Evolutionary conservation across 2,797 vertebrate species (phyloP).

Genomic region (Coreius guichenoti): DNA sequence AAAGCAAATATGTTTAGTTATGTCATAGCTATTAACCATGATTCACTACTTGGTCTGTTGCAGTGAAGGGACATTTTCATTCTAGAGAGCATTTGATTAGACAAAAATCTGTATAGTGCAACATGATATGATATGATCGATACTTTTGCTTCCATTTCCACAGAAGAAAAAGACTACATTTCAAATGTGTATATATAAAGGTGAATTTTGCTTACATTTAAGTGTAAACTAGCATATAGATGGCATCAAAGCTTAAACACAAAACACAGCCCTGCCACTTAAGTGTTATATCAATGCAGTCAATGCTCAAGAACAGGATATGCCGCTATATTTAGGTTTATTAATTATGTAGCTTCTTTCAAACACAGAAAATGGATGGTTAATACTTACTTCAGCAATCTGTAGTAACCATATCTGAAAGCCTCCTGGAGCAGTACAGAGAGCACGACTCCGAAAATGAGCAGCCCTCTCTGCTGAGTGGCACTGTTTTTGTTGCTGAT

Average conservation of each 20-base stretch:
- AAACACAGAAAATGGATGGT: not conserved
- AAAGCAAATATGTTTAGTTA: not conserved
- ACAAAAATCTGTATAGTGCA: not conserved
- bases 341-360: not conserved
- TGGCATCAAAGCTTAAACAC: not conserved
- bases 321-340: not conserved
- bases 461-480: constrained; percentile 77
- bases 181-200: not conserved
- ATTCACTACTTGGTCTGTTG: not conserved
- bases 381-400: constrained; percentile 80
- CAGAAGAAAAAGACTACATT: not conserved
- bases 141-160: not conserved
- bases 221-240: not conserved
- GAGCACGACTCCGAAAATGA: constrained; percentile 81
- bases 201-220: not conserved
- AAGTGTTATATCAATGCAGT: not conserved
- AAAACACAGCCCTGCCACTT: not conserved
- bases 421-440: constrained; percentile 81
- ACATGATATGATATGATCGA: not conserved
- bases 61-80: not conserved
- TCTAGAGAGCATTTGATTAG: not conserved
- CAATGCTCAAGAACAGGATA: not conserved
- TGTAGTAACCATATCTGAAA: constrained; percentile 80
- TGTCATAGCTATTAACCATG: not conserved
- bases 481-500: constrained; percentile 75